A percentile compares a stretch with the other conserved stretches of the same genome.
Conservation (phyloP, 2,113 vertebrate genomes). For the Ammodramus savannarum region DNA sequence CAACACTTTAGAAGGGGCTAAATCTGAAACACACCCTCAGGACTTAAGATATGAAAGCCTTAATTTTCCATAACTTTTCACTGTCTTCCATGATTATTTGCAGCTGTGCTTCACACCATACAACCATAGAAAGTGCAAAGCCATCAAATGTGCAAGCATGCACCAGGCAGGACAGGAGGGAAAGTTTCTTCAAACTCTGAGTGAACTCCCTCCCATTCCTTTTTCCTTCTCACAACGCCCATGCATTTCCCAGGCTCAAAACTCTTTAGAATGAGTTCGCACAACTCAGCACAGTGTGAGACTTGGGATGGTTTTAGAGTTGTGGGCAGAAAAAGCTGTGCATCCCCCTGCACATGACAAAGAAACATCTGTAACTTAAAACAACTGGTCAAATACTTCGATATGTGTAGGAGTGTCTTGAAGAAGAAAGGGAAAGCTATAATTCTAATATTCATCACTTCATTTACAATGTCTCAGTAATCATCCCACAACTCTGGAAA, state of each 20-base stretch:
- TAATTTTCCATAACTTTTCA: background rate
- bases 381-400: slow-evolving; percentile 37
- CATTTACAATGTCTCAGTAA: background rate
- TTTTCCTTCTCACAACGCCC: background rate
- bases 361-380: slow-evolving; percentile 51
- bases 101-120: slow-evolving; percentile 21
- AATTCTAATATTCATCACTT: background rate
- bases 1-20: background rate
- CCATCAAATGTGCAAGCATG: background rate
- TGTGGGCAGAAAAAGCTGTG: slow-evolving; percentile 36
- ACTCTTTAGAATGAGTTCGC: background rate
- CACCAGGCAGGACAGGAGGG: background rate
- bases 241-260: slow-evolving; percentile 54
- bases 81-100: background rate
- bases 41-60: background rate
- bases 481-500: background rate
- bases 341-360: slow-evolving; percentile 13
- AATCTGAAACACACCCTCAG: background rate
- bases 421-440: slow-evolving; percentile 8
- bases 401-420: slow-evolving; percentile 21
- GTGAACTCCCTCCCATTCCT: slow-evolving; percentile 6
- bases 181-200: slow-evolving; percentile 22
- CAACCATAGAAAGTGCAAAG: background rate
- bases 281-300: slow-evolving; percentile 34
- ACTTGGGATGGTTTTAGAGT: background rate